Evolutionary conservation across 2,888 invertebrate genomes (phyloP), one percentile per base, ranked within the genome.

Genomic region (Idaea biselata): DNA sequence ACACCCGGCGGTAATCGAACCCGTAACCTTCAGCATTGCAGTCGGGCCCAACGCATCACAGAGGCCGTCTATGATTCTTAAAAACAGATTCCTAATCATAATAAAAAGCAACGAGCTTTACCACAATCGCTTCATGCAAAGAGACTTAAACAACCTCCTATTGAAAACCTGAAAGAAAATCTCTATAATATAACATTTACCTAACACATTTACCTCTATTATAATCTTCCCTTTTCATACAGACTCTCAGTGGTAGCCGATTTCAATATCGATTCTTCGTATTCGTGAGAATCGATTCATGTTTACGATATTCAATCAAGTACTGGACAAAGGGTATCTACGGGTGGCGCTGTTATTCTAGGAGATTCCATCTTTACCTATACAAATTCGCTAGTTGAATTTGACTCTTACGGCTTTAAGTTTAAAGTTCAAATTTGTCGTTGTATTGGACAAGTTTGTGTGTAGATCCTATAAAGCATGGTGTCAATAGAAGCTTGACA

Each of bases 261-360:
- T 82, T 81, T 82, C 80, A 83, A 86, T 83, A 83, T 79, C 81
- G 76, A 83, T 84, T 83, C 84, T 81, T 75, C 79, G 83, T 80
- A 83, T 79, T 80, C 71, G 75, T 76, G 77, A 81, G 80, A 86
- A 85, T 86, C 84, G 87, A 84, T 84, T 80, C 77, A 75, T 78
- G 69, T 89, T 90, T 90, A 89, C 85, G 89, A 84, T 84, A 87
- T 89, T 89, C 87, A 87, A 88, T 89, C 88, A 84, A 83, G 71
- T 70, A 73, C 69, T 75, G 80, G 78, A 88, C 88, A 88, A 88
- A 86, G 78, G 80, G 67, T 74, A 72, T 74, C 74, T 76, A 73
- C 74, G 73, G 74, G 72, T 78, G 71, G 74, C 72, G 69, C 71
- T 77, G 75, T 76, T 75, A 73, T 71, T 69, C 60, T 58, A 32